Percentiles rank a stretch among this genome's conserved stretches.
phyloP scores from a whole-genome alignment of 2,113 vertebrate species.

The Pteropus alecto region DNA sequence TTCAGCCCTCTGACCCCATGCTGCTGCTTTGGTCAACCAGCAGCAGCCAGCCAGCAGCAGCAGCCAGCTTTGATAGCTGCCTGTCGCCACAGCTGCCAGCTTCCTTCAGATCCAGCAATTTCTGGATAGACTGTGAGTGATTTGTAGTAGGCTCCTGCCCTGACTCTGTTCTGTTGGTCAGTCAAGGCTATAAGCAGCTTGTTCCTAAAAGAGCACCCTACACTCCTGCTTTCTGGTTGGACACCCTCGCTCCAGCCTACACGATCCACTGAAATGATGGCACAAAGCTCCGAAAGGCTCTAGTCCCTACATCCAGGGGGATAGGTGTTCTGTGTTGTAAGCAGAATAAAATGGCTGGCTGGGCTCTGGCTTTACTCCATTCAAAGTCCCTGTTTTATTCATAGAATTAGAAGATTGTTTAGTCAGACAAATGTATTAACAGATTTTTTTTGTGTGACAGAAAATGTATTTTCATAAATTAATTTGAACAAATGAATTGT shows the following conservation, averaged over 20 bases:
- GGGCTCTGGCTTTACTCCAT: background rate
- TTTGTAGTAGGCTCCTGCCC: background rate
- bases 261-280: background rate
- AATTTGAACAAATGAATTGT: background rate
- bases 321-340: background rate
- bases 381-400: slow-evolving; percentile 13
- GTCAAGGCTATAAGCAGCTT: background rate
- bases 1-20: too few relatives aligned
- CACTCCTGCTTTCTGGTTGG: background rate
- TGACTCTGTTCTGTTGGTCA: background rate
- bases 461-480: slow-evolving; percentile 7
- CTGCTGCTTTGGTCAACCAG: background rate
- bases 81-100: background rate
- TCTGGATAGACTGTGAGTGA: background rate
- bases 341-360: background rate
- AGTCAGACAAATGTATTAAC: background rate
- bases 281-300: background rate
- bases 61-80: background rate
- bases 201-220: background rate
- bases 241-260: background rate
- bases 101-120: background rate
- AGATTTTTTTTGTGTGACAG: background rate
- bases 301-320: background rate
- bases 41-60: background rate
- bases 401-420: slow-evolving; percentile 20